Evolutionary conservation across 2,113 vertebrate genomes (phyloP).

Genomic region (Channa argus): DNA sequence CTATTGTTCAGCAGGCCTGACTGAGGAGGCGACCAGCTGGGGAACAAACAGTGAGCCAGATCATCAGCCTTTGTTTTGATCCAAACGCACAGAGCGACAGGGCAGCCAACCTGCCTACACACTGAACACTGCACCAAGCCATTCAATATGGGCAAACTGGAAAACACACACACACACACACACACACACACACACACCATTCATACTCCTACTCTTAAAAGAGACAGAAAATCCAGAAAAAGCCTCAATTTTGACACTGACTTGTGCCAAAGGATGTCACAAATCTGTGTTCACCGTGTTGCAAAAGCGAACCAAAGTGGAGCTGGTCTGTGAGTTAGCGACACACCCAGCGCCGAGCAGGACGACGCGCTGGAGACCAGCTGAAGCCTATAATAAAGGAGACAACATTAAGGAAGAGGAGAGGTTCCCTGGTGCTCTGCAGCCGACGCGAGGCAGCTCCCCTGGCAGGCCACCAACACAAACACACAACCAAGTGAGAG

Average conservation of each 20-base stretch:
- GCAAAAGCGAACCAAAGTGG: slow-evolving; percentile 24
- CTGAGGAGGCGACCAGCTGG: slow-evolving; percentile 73
- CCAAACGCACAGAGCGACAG: slow-evolving; percentile 36
- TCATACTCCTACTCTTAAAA: neutral
- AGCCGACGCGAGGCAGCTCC: slow-evolving; percentile 21
- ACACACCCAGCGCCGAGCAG: slow-evolving; percentile 53
- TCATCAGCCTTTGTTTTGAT: slow-evolving; percentile 66
- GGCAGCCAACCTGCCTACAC: slow-evolving; percentile 12
- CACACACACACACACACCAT: slow-evolving; percentile 4
- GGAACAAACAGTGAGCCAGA: slow-evolving; percentile 65
- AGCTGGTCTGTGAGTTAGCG: slow-evolving; percentile 12
- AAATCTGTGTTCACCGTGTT: slow-evolving; percentile 10
- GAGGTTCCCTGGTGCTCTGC: slow-evolving; percentile 15
- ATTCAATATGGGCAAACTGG: slow-evolving; percentile 2
- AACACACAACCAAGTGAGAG: slow-evolving; percentile 7
- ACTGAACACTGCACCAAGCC: neutral
- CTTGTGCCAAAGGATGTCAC: slow-evolving; percentile 4
- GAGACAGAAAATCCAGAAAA: neutral
- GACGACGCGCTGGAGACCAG: slow-evolving; percentile 43
- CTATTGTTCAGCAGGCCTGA: slow-evolving; percentile 68
- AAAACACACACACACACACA: neutral
- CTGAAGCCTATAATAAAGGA: slow-evolving; percentile 54
- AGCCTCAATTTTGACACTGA: neutral
- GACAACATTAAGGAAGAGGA: slow-evolving; percentile 20
- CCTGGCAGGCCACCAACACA: slow-evolving; percentile 11